A percentile compares a stretch with the other conserved stretches of the same genome.
Conservation (phyloP, 30 jellyfish, hydroid and myxozoan genomes). For the Turritopsis dohrnii region DNA sequence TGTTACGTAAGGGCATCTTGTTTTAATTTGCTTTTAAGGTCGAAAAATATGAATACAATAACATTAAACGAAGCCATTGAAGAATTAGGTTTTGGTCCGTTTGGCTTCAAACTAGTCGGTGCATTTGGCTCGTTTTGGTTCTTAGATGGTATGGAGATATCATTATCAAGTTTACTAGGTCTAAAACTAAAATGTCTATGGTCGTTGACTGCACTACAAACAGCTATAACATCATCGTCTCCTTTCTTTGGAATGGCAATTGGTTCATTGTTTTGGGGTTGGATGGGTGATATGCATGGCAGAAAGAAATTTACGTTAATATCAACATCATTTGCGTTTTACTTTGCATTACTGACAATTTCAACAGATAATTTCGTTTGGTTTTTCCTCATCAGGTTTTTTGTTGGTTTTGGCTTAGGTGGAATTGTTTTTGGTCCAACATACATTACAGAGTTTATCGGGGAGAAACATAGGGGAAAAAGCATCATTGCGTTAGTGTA, state of each 20-base stretch:
- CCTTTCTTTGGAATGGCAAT: not conserved
- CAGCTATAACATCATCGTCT: constrained; percentile 7
- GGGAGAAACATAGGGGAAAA: not conserved
- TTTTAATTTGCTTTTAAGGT: too few species aligned
- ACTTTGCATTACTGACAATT: not conserved
- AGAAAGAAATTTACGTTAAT: not conserved
- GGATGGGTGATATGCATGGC: not conserved
- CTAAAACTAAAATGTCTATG: not conserved
- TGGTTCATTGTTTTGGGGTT: constrained; percentile 14
- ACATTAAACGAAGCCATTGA: constrained; percentile 3
- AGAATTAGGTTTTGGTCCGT: not conserved
- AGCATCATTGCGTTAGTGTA: not conserved
- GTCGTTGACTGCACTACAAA: not conserved
- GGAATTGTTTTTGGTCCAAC: not conserved
- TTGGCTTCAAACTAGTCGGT: not conserved
- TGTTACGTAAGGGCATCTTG: too few species aligned
- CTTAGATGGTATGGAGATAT: not conserved
- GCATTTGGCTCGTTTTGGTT: constrained; percentile 4
- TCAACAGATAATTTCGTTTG: not conserved
- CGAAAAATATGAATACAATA: not conserved
- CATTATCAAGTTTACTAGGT: not conserved
- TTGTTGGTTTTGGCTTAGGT: constrained; percentile 10
- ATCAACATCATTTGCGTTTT: not conserved
- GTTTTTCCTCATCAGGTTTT: not conserved
- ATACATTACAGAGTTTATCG: not conserved